Base-by-base conservation (phyloP, 2,113 vertebrate species). In the Dendrocopos noguchii region DNA sequence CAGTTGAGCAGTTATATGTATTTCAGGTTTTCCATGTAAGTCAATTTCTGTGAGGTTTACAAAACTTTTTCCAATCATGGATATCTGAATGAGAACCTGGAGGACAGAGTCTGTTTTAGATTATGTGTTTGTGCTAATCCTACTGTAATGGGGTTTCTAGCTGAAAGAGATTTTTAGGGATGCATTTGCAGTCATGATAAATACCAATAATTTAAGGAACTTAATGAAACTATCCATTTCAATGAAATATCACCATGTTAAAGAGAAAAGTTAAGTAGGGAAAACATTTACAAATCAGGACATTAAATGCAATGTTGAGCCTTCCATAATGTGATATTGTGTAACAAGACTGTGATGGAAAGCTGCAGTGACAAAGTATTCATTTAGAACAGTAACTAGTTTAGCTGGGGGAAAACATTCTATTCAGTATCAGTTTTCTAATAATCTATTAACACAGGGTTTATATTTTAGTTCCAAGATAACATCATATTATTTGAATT, bases 201-300 rank as follows among this genome's bases (percentile, higher is more conserved):
- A 95, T 73, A 82, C 10, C n/a, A 82, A 88, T 84, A 91, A 80
- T 89, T 91, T 80, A 67, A 89, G 71, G 34, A 83, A 82, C 29
- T 64, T 93, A 91, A 91, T 94, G 47, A 93, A 94, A 91, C 70
- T 76, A 94, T 91, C 74, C 5, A 36, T 95, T 93, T 91, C 68
- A 80, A 80, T 95, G 87, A 95, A 71, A 28, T 81, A 92, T 80
- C 12, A 8, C 53, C 19, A n/a, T 42, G 63, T 72, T 83, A 91
- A 83, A 80, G 65, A 80, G 53, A 85, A 31, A 84, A 89, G 44
- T 75, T 88, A 92, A 93, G 42, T 28, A 29, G 13, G 18, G 36
- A 28, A 85, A 93, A 80, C 29, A 77, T 94, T 88, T 94, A 81
- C 71, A 90, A 81, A 77, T 84, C 81, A 82, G n/a, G 66, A 55